phyloP scores from a whole-genome alignment of 2,888 invertebrate species.

The Drosophila pseudotalamancana region DNA sequence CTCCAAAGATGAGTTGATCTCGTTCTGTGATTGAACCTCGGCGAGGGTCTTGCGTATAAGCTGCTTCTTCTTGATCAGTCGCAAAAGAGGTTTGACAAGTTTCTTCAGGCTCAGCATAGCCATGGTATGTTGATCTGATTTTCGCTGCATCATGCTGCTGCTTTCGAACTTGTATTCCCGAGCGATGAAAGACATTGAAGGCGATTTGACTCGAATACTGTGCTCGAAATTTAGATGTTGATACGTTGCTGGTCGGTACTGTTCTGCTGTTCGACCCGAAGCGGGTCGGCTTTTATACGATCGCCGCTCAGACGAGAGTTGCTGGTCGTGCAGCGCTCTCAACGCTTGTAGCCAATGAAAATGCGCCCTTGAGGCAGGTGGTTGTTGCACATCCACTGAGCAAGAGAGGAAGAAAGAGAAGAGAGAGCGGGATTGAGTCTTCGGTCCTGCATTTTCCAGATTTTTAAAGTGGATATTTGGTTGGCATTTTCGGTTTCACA shows the following conservation, averaged over 20 bases:
- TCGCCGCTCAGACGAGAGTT: conserved; percentile 23
- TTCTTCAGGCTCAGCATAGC: conserved; percentile 81
- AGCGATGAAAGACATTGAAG: conserved; percentile 79
- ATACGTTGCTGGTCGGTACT: conserved; percentile 52
- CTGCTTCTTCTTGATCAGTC: conserved; percentile 82
- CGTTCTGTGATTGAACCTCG: conserved; percentile 81
- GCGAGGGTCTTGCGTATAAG: conserved; percentile 79
- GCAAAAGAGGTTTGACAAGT: conserved; percentile 81
- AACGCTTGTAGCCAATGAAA: conserved; percentile 53
- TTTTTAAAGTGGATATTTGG: conserved; percentile 48
- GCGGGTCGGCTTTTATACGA: conserved; percentile 65
- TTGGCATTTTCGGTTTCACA: conserved; percentile 31
- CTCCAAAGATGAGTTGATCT: conserved; percentile 81
- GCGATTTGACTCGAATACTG: conserved; percentile 10
- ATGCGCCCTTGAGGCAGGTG: conserved; percentile 65
- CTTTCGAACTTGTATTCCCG: conserved; percentile 83
- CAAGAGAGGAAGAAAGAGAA: conserved; percentile 8
- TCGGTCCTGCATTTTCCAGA: conserved; percentile 23
- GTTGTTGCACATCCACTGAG: conserved; percentile 45
- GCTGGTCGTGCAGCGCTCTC: conserved; percentile 23
- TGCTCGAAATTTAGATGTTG: no score
- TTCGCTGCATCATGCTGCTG: conserved; percentile 67
- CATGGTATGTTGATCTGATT: conserved; percentile 82
- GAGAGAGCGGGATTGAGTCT: conserved; percentile 6
- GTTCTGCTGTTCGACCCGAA: conserved; percentile 61